A percentile compares a stretch with the other conserved stretches of the same genome.
Conservation (phyloP, 2,113 vertebrate genomes). For the Bujurquina vittata region DNA sequence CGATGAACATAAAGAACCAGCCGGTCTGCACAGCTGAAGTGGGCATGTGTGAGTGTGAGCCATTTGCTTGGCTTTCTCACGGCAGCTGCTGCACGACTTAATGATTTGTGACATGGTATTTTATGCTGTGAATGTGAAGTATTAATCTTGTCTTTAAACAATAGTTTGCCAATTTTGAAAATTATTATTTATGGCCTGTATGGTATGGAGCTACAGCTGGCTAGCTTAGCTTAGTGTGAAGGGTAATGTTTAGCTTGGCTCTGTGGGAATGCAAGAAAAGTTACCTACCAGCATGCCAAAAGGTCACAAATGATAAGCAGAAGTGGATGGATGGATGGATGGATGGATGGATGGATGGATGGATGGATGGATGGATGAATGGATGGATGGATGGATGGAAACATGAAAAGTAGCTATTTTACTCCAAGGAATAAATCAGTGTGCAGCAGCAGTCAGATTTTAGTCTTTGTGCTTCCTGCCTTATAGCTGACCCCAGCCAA, state of each 20-base stretch:
- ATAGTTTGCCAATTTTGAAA: neutral
- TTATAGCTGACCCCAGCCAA: neutral
- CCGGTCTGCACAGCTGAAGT: neutral
- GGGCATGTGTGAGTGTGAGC: neutral
- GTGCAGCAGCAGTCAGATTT: neutral
- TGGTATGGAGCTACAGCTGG: neutral
- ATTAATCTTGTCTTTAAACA: neutral
- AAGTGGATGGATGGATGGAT: no score
- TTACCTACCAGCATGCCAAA: neutral
- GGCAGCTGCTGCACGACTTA: slow-evolving; percentile 2
- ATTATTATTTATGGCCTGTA: neutral
- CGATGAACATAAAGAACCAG: slow-evolving; percentile 15
- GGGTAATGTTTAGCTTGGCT: neutral
- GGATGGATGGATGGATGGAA: no score
- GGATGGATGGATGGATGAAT: no score
- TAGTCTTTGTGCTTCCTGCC: neutral
- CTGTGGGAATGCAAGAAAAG: neutral
- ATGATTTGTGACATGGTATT: neutral
- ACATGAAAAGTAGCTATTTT: neutral
- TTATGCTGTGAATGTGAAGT: neutral
- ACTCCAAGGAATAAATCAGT: neutral
- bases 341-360: no score
- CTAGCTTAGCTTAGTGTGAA: neutral
- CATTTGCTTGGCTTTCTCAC: slow-evolving; percentile 9
- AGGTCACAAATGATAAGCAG: neutral